Base-by-base conservation (phyloP, 2,113 vertebrate species). In the Cyanistes caeruleus region DNA sequence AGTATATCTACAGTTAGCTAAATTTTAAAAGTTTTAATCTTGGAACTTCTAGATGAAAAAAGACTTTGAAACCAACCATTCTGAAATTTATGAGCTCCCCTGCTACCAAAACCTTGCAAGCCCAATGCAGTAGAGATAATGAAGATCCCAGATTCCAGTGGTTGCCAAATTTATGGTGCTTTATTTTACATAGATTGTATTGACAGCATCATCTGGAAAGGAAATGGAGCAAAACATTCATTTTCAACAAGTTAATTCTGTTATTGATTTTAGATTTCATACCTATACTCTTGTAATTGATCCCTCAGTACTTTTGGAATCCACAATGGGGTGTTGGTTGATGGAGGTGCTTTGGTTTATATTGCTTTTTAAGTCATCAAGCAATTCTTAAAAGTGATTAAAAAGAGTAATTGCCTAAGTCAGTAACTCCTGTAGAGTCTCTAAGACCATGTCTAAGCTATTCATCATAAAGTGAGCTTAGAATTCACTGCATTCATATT, bases 241-340 rank as follows among this genome's bases (percentile, higher is more conserved):
- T 53, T 87, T 59, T 44, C 53, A 69, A 28, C 49, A 13, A 59
- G 7, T 37, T 44, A 58, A 53, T 82, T 78, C 15, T 81, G 5
- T 37, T 65, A 25, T 6, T 70, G 17, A 20, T 70, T 78, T 77
- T 76, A 73, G 39, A 8, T 83, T 83, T 48, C 70, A 35, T 15
- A 35, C n/a, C 53, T 9, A 2, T 25, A 19, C 39, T 24, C 9
- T 30, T 48, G 3, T 27, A 80, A 48, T n/a, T 64, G 18, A 72
- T 60, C 49, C 30, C 15, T 44, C 53, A 31, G 8, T 22, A 41
- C 37, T 55, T 46, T 62, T 11, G n/a, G n/a, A 81, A 41, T n/a
- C 55, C 51, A n/a, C 0, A 0, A 9, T 13, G 53, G 65, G 37
- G n/a, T 1, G 3, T 35, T 52, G 53, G 8, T 23, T 48, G 24